Conservation (phyloP, 2,797 vertebrate species). For the Enteromius paludinosus region DNA sequence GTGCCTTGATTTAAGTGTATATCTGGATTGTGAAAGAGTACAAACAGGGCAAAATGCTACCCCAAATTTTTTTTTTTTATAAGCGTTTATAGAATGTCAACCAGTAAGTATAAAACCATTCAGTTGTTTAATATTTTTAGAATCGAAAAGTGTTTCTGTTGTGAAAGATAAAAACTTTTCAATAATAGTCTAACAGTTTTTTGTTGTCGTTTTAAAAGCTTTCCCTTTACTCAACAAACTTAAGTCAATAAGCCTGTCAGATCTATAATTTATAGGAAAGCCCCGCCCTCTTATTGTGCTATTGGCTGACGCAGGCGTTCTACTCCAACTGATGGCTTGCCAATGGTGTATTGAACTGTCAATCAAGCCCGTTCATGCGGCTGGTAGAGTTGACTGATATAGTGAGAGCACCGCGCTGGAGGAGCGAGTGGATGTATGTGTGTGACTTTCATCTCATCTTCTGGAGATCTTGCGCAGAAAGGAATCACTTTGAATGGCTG, state of each 20-base stretch:
- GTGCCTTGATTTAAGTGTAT: background rate
- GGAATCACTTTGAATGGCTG: slow-evolving; percentile 27
- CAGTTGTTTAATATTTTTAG: background rate
- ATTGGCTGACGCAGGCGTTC: slow-evolving; percentile 42
- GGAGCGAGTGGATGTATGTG: slow-evolving; percentile 29
- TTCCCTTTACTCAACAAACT: background rate
- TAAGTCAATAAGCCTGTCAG: background rate
- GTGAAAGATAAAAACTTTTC: background rate
- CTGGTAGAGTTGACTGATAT: slow-evolving; percentile 44
- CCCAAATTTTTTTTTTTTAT: too few relatives aligned
- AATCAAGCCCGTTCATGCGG: slow-evolving; percentile 55
- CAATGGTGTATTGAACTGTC: slow-evolving; percentile 67
- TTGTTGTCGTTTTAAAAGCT: background rate
- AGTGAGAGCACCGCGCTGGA: slow-evolving; percentile 21
- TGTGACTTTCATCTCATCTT: slow-evolving; percentile 43
- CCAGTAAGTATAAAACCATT: background rate
- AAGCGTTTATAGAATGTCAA: background rate
- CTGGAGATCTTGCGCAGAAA: slow-evolving; percentile 40
- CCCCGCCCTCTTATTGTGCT: slow-evolving; percentile 12
- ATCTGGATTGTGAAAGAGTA: slow-evolving; percentile 13
- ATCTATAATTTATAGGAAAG: slow-evolving; percentile 16
- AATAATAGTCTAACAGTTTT: background rate
- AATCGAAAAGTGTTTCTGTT: background rate
- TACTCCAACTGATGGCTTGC: slow-evolving; percentile 15
- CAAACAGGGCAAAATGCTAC: background rate